Base-by-base conservation (phyloP, 92 coral and sea anemone genomes). In the Ricordea florida region DNA sequence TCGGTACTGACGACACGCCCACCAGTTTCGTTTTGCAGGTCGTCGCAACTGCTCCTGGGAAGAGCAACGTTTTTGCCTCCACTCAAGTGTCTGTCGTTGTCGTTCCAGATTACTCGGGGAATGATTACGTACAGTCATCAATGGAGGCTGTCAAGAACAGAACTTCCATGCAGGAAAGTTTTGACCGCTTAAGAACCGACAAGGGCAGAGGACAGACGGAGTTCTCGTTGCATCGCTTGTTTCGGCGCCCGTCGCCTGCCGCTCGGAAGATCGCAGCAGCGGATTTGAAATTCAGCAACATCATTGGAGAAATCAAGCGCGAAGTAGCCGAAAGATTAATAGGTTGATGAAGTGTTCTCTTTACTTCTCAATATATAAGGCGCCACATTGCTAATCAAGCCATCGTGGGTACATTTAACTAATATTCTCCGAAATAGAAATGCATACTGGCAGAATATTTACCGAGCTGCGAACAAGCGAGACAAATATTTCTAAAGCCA, bases 141-240 rank as follows among this genome's bases (percentile, higher is more conserved):
- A 27, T 91, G 34, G 93, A 69, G 41, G 83, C 65, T 13, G 64
- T 89, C 34, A 86, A 80, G 62, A 89, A 74, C 58, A 82, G 79
- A 49, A 45, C 83, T 44, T 38, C 47, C 6, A 35, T 56, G 3
- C 57, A 55, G 63, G 62, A 51, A 36, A 65, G 63, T 32, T 60
- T 59, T 52, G 66, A 37, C 22, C 81, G 72, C 3, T 35, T 68
- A 21, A 66, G 88, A 28, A 35, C 52, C 29, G 31, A 15, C 21
- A 18, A 21, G 29, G 70, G 33, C 30, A 69, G 41, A 31, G 87
- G 87, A 4, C 43, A 25, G 33, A 64, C 71, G 22, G 97, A 94
- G 72, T 96, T 96, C 59, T 62, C 87, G 3, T 63, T 88, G 24
- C 99, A 96, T 81, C 97, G 99, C 25, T 69, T 96, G 63, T 96